Evolutionary conservation across 2,797 vertebrate genomes (phyloP).

Genomic region (Eremophila alpestris): DNA sequence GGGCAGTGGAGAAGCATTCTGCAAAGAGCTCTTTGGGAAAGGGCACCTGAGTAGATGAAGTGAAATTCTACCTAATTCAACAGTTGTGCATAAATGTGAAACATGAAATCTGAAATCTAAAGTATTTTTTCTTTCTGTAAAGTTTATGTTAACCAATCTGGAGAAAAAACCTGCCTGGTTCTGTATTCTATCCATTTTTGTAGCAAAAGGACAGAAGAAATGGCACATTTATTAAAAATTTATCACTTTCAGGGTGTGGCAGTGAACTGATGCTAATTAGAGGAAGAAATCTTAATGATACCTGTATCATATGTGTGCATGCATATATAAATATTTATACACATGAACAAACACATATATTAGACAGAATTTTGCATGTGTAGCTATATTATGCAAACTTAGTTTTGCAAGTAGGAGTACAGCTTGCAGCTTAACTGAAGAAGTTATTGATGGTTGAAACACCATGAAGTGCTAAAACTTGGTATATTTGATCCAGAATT

Average conservation of each 20-base stretch:
- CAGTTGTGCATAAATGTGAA: background rate
- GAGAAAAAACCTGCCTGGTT: background rate
- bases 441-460: background rate
- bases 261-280: background rate
- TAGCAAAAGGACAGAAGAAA: background rate
- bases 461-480: background rate
- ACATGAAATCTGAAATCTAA: background rate
- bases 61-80: background rate
- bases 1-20: background rate
- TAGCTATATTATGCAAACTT: background rate
- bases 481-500: background rate
- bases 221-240: background rate
- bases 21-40: background rate
- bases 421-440: background rate
- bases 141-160: background rate
- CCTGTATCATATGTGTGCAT: background rate
- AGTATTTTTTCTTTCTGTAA: background rate
- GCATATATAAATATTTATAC: background rate
- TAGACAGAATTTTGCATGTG: background rate
- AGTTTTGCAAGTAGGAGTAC: background rate
- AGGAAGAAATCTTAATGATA: background rate
- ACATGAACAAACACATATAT: background rate
- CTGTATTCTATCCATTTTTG: background rate
- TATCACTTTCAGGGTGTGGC: background rate
- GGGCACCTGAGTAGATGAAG: background rate